Evolutionary conservation across 2,113 vertebrate species (phyloP).

Genomic region (Calidris pygmaea): DNA sequence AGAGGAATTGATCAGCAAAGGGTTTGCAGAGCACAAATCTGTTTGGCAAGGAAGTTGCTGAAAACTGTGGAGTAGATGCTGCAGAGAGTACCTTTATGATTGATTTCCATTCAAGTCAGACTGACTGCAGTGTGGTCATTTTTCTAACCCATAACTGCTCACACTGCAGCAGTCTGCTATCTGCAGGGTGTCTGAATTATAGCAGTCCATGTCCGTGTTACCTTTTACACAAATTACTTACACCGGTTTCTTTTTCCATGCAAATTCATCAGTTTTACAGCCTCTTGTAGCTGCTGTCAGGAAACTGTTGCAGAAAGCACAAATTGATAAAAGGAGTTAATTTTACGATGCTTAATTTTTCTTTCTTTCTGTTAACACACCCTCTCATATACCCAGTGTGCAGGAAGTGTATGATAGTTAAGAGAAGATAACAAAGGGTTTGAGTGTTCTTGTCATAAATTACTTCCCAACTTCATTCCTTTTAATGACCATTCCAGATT

Average conservation of each 20-base stretch:
- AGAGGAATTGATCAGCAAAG: conserved; percentile 60
- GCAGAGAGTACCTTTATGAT: conserved; percentile 86
- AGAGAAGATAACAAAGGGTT: conserved; percentile 70
- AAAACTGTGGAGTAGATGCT: conserved; percentile 78
- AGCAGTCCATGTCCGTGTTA: conserved; percentile 78
- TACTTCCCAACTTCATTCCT: conserved; percentile 71
- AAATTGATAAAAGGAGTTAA: conserved; percentile 82
- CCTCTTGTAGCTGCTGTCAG: conserved; percentile 79
- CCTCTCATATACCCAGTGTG: conserved; percentile 38
- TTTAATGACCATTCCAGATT: conserved; percentile 72
- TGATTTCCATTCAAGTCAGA: conserved; percentile 89
- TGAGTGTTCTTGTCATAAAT: conserved; percentile 70
- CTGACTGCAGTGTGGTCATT: conserved; percentile 87
- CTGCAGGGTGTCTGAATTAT: conserved; percentile 84
- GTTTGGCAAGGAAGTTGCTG: conserved; percentile 80
- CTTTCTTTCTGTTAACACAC: conserved; percentile 55
- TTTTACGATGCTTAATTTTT: conserved; percentile 76
- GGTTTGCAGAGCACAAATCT: conserved; percentile 68
- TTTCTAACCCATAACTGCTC: conserved; percentile 81
- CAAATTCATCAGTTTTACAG: conserved; percentile 87
- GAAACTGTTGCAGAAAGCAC: conserved; percentile 75
- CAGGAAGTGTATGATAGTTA: conserved; percentile 69
- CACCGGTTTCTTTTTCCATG: conserved; percentile 85
- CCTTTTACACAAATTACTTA: conserved; percentile 90
- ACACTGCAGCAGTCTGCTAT: conserved; percentile 76